A percentile compares a stretch with the other conserved stretches of the same genome.
These are phyloP conservation scores for Drosophila nasuta DNA, from an alignment of 1,140 invertebrate species.

Conservation along the genomic window DNA sequence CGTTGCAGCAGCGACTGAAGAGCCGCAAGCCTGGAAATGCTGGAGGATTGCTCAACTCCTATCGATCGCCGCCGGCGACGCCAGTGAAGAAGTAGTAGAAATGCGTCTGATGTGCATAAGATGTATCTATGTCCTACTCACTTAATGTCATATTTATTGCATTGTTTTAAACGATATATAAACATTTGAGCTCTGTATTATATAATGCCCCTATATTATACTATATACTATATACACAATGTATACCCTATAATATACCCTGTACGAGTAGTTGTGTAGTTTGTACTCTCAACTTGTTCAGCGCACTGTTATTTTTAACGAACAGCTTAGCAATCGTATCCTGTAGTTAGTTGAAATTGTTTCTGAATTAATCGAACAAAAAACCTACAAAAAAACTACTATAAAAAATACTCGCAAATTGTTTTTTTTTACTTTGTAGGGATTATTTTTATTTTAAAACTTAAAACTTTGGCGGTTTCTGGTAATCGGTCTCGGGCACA, in stretches of 20 bases:
- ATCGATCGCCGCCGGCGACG: slow-evolving; percentile 68
- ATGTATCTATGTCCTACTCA: slow-evolving; percentile 21
- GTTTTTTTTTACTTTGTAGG: slow-evolving; percentile 1
- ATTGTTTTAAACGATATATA: slow-evolving; percentile 70
- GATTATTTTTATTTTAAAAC: slow-evolving; percentile 19
- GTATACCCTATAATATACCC: slow-evolving; percentile 19
- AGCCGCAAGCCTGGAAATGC: slow-evolving; percentile 65
- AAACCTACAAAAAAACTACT: slow-evolving; percentile 27
- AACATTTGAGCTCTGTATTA: slow-evolving; percentile 60
- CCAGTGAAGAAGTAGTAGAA: slow-evolving; percentile 65
- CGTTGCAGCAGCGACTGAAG: slow-evolving; percentile 92
- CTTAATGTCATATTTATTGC: slow-evolving; percentile 71
- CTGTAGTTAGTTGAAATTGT: slow-evolving; percentile 81
- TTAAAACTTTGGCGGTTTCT: slow-evolving; percentile 61
- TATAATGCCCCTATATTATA: slow-evolving; percentile 36
- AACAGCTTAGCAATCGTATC: slow-evolving; percentile 30
- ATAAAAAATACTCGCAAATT: slow-evolving; percentile 12
- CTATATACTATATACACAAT: not conserved
- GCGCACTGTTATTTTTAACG: slow-evolving; percentile 70
- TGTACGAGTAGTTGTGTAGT: slow-evolving; percentile 56
- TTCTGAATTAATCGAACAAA: slow-evolving; percentile 73
- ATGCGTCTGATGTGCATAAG: not conserved
- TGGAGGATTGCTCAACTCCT: slow-evolving; percentile 61
- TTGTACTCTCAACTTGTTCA: slow-evolving; percentile 72
- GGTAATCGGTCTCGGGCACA: slow-evolving; percentile 56